Conservation (phyloP, 2,888 invertebrate species). For the Callyntrura sp. region DNA sequence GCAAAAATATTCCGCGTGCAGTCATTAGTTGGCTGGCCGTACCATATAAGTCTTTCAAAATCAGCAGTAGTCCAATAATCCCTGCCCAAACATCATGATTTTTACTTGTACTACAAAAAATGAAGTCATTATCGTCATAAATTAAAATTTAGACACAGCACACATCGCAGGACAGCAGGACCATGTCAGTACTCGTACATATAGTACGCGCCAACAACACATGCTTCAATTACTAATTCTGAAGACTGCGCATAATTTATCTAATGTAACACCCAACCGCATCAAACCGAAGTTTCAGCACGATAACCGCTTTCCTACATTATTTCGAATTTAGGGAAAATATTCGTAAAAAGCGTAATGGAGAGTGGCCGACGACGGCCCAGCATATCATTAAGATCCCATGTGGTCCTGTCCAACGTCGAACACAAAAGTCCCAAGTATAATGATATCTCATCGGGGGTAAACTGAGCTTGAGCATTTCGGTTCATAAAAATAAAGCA, state of each 20-base stretch:
- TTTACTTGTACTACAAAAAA: slow-evolving; percentile 40
- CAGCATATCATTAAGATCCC: slow-evolving; percentile 16
- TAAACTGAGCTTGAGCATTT: background rate
- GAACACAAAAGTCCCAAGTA: background rate
- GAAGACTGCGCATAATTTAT: background rate
- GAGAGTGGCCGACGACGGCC: background rate
- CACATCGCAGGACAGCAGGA: background rate
- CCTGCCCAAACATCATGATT: slow-evolving; percentile 59
- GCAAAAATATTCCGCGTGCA: background rate
- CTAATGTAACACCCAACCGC: slow-evolving; percentile 4
- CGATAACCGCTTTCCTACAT: background rate
- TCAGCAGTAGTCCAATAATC: slow-evolving; percentile 64
- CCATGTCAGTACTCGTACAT: background rate
- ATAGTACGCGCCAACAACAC: background rate
- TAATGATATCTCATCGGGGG: background rate
- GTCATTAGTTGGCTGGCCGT: background rate
- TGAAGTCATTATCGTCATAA: slow-evolving; percentile 65
- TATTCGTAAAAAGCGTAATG: background rate
- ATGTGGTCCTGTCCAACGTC: slow-evolving; percentile 27
- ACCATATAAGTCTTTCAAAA: slow-evolving; percentile 46
- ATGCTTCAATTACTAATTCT: slow-evolving; percentile 7
- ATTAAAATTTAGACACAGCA: slow-evolving; percentile 8
- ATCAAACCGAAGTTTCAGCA: slow-evolving; percentile 26
- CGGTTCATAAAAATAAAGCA: slow-evolving; percentile 22
- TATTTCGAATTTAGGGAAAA: background rate